Evolutionary conservation across 2,113 vertebrate genomes (phyloP), one percentile per base, ranked within the genome.

Genomic region (Aramus guarauna): DNA sequence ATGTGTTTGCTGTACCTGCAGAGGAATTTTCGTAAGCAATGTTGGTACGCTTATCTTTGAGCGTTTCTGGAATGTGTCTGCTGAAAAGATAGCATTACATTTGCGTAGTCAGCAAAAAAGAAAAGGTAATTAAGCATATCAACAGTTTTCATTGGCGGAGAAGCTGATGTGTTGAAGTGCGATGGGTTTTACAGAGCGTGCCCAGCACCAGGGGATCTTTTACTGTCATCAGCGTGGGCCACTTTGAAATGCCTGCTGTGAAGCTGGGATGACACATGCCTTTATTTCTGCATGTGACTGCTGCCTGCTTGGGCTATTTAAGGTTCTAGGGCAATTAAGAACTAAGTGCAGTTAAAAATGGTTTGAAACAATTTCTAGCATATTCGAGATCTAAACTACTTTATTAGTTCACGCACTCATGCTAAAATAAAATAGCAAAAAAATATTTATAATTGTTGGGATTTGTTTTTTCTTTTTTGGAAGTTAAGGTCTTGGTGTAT

Each of bases 291-390:
- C 11, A 1, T 84, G 66, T 91, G 73, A 39, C 53, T 84, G 72
- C 85, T 96, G 78, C 85, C 66, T 95, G 63, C 85, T 66, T 53
- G 63, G 80, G 88, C 80, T 96, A 74, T 96, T 94, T 95, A 76
- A 88, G 87, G 67, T 90, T 95, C 85, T 68, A 47, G 81, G 90
- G 71, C 85, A 88, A 78, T 94, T 87, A 93, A 88, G 78, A 93
- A 63, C 27, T 73, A 64, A 74, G 74, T 53, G 36, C 81, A 88
- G 85, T 93, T 94, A 92, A 81, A 88, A 95, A 89, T 71, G 41
- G 55, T 82, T 77, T 63, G 69, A 78, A 93, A 63, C 29, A 14
- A 79, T 77, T 92, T 60, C 66, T 48, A 60, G 62, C 52, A 12
- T 56, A 24, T 88, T 87, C 69, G 36, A 82, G 43, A 60, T 74